These are phyloP conservation scores for Dynastes hyllus DNA, from an alignment of 2,888 invertebrate species.

Conservation along the genomic window DNA sequence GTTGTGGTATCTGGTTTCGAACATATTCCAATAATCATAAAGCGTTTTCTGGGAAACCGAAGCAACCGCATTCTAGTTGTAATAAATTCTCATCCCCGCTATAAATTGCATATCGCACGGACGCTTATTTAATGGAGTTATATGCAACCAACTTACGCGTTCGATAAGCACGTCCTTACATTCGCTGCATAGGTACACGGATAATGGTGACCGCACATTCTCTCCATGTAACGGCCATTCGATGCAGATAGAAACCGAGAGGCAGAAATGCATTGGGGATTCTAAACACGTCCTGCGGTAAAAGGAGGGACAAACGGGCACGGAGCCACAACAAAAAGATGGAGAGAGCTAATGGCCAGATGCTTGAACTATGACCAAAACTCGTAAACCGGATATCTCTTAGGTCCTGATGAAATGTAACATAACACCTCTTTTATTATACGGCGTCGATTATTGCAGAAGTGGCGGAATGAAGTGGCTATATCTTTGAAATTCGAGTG, in stretches of 20 bases:
- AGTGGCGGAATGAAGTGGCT: slow-evolving; percentile 20
- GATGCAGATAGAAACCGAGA: slow-evolving; percentile 29
- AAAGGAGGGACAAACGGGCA: slow-evolving; percentile 12
- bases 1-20: too few species aligned
- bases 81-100: not conserved
- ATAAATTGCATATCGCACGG: not conserved
- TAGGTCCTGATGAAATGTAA: slow-evolving; percentile 39
- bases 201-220: slow-evolving; percentile 13
- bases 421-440: slow-evolving; percentile 42
- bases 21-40: too few species aligned
- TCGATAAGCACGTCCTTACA: slow-evolving; percentile 13
- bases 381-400: slow-evolving; percentile 37
- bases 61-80: not conserved
- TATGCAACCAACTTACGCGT: not conserved
- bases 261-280: slow-evolving; percentile 5
- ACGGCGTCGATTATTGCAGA: slow-evolving; percentile 34
- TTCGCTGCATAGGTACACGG: not conserved
- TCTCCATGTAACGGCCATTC: slow-evolving; percentile 14
- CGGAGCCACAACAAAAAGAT: slow-evolving; percentile 19
- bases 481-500: slow-evolving; percentile 25
- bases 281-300: slow-evolving; percentile 39
- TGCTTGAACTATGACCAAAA: slow-evolving; percentile 43
- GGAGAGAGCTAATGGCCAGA: slow-evolving; percentile 32
- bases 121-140: slow-evolving; percentile 1
- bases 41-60: not conserved